These are phyloP conservation scores for Siphamia tubifer DNA, from an alignment of 2,113 vertebrate species.

Conservation along the genomic window DNA sequence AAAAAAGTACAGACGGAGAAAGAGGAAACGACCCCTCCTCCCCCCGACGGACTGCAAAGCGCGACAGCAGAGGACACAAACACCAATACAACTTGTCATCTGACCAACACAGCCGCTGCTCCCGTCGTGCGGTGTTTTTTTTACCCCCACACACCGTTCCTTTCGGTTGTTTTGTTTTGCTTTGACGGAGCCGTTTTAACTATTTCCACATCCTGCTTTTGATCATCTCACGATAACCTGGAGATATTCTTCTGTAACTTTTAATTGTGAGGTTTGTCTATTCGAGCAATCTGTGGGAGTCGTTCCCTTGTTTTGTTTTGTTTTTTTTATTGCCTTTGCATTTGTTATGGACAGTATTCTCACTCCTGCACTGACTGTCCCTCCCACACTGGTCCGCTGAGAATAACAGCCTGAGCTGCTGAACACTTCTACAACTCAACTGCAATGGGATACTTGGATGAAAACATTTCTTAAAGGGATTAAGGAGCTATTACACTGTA, in stretches of 20 bases:
- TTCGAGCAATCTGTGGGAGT: neutral
- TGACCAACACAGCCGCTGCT: constrained; percentile 62
- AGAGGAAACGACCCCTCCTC: constrained; percentile 58
- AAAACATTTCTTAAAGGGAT: constrained; percentile 41
- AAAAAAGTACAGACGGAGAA: constrained; percentile 66
- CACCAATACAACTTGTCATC: constrained; percentile 75
- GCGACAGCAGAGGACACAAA: constrained; percentile 63
- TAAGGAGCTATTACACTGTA: constrained; percentile 35
- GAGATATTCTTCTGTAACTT: constrained; percentile 26
- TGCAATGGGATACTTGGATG: constrained; percentile 67
- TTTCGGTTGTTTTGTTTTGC: constrained; percentile 47
- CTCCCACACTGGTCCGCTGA: constrained; percentile 34
- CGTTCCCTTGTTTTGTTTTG: too few species aligned
- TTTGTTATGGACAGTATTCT: constrained; percentile 45
- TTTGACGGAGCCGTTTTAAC: constrained; percentile 28
- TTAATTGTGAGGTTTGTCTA: constrained; percentile 18
- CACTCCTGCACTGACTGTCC: constrained; percentile 44
- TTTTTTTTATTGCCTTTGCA: constrained; percentile 18
- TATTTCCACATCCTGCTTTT: neutral
- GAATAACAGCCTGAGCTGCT: constrained; percentile 33
- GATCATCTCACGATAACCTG: neutral
- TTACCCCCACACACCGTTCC: constrained; percentile 21
- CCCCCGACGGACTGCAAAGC: constrained; percentile 56
- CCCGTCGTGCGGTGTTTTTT: constrained; percentile 3
- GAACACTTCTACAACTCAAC: constrained; percentile 9